Base-by-base conservation (phyloP, 1,140 invertebrate genomes). In the Drosophila tristis region DNA sequence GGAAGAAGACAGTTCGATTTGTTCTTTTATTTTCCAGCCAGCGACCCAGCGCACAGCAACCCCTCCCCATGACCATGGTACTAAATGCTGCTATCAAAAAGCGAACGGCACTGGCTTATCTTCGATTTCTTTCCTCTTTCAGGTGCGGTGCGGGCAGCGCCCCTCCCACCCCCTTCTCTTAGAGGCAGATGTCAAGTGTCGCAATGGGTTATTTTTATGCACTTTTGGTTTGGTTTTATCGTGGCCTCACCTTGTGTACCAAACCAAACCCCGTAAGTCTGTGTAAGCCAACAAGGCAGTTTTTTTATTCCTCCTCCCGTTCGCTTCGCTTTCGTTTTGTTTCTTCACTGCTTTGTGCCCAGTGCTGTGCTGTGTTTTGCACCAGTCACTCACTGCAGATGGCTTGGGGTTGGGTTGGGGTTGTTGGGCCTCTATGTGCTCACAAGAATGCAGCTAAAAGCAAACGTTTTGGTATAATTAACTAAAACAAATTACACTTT, bases 201-300 rank as follows among this genome's bases (percentile, higher is more conserved):
- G 47, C 60, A 58, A 58, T 48, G 50, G 59, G 31, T 35, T 51
- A 68, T 66, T 56, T 55, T n/a, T 47, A 47, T 67, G 58, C 45
- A 44, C 63, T 47, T 47, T 55, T 42, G 55, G 55, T 39, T 26
- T 43, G n/a, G 20, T 15, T 15, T 39, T 29, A 20, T n/a, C 53
- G n/a, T 23, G 47, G 57, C 16, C 73, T 75, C 35, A 78, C 76
- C 76, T 78, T 77, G 61, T 75, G 20, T 51, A 44, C 49, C 45
- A 50, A 56, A 59, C 43, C 53, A 13, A 39, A 45, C 54, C 15
- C 44, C 31, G 48, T 31, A 73, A 62, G 44, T 77, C 58, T 39
- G 70, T 58, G 4, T 49, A 67, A 74, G 70, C 74, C 74, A 76
- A 49, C 70, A 55, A 55, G 57, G 70, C 70, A 67, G 44, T 77